Base-by-base conservation (phyloP, 1,140 invertebrate genomes). In the Antheraea mylitta region DNA sequence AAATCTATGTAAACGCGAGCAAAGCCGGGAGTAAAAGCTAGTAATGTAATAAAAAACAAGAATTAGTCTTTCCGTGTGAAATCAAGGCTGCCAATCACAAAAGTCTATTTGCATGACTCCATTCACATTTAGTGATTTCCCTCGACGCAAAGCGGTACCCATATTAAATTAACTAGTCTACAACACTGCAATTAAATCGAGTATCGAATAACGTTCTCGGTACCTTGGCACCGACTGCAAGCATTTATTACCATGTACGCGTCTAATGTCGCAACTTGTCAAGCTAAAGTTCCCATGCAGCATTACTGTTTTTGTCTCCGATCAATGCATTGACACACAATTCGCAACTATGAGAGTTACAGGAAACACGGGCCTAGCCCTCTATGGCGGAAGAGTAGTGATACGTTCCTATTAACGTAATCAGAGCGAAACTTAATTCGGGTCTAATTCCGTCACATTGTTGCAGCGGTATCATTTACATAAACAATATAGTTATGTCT, bases 361-460 rank as follows among this genome's bases (percentile, higher is more conserved):
- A 85, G 85, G 87, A 90, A 90, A 90, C 73, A 71, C 69, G 80
- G 86, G 77, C 87, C 85, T 75, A 78, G 63, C 84, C 83, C 75
- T 80, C 69, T 58, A 76, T 81, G 69, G 74, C 80, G 80, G 79
- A 85, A 86, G 73, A 76, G 70, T 74, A 71, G 37, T 70, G 67
- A 83, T 76, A 76, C 68, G 74, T 87, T 76, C 78, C 76, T 72
- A 66, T 67, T 67, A 64, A 63, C 62, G 66, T 70, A 83, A 84
- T 72, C 74, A 80, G 86, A 86, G 76, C 85, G 80, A 61, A 82
- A 85, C 83, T 73, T 59, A 80, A 74, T 83, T 83, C 66, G 75
- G 76, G 68, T 68, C 42, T 63, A 76, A 75, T 80, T 72, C 62
- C 73, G 70, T 80, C 81, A 70, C 76, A 71, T 69, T 67, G 19